Evolutionary conservation across 2,113 vertebrate species (phyloP).

Genomic region (Alouatta palliata): DNA sequence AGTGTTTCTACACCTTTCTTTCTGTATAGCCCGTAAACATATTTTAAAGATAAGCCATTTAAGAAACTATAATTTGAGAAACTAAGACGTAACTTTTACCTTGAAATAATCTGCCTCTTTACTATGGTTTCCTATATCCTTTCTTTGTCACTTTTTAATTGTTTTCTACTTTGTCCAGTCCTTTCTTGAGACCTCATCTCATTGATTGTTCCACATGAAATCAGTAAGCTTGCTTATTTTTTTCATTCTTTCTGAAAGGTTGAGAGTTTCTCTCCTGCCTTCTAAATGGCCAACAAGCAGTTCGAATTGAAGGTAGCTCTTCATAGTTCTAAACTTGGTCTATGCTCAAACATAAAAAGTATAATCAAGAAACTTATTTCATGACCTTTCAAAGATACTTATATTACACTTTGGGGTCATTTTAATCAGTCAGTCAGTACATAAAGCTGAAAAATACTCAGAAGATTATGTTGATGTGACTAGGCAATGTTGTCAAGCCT

Average conservation of each 20-base stretch:
- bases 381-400: background rate
- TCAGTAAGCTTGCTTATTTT: background rate
- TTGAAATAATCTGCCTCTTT: conserved; percentile 37
- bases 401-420: background rate
- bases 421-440: background rate
- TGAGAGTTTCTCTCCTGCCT: background rate
- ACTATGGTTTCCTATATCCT: background rate
- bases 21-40: background rate
- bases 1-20: background rate
- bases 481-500: background rate
- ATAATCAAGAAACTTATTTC: background rate
- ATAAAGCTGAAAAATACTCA: background rate
- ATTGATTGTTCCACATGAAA: background rate
- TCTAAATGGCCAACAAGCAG: background rate
- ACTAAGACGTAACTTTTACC: background rate
- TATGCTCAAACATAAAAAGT: background rate
- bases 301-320: background rate
- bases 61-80: background rate
- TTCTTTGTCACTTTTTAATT: background rate
- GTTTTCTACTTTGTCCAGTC: background rate
- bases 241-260: background rate
- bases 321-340: background rate
- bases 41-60: background rate
- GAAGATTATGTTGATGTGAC: background rate
- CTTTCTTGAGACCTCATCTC: background rate